Evolutionary conservation across 2,113 vertebrate species (phyloP), one percentile per base, ranked within the genome.

Genomic region (Dascyllus trimaculatus): DNA sequence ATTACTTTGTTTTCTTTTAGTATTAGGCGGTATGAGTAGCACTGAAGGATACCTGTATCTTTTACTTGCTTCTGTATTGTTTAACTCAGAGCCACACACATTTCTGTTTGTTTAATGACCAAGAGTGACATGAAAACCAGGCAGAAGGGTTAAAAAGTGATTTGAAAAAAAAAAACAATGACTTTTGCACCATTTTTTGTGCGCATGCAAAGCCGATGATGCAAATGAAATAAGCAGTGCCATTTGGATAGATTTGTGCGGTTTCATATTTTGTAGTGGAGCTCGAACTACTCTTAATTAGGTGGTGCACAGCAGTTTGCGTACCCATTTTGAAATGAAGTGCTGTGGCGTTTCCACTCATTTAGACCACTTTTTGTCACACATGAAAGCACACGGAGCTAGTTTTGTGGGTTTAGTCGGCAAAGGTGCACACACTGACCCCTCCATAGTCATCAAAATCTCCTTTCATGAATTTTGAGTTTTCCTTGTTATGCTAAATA

Each of bases 1-100:
- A 58, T 64, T 5, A 17, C 45, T 45, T 21, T 60, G 45, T 60
- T 77, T 84, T 63, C 17, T 64, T 71, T 80, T 38, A 22, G 1
- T 25, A 45, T 3, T 3, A 43, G 21, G 48, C 5, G 5, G 57
- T 15, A 22, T 56, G n/a, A 26, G 13, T 60, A 6, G n/a, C 43
- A 8, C 14, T 40, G 19, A 17, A 22, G 11, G 40, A 38, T 40
- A 68, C 74, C 14, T 29, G 18, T 57, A n/a, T 32, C 1, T 58
- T 71, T 70, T 13, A 24, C 54, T n/a, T 35, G 11, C 17, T 14
- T 35, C 14, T 49, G 11, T 60, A 11, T 11, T 63, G 17, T 59
- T 68, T 45, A 17, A 48, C 53, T 78, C 22, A 51, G 22, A 22
- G 40, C 19, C 21, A 22, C 56, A 54, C 38, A 18, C 5, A 3